Evolutionary conservation across 2,113 vertebrate species (phyloP).

Genomic region (Oophaga pumilio): DNA sequence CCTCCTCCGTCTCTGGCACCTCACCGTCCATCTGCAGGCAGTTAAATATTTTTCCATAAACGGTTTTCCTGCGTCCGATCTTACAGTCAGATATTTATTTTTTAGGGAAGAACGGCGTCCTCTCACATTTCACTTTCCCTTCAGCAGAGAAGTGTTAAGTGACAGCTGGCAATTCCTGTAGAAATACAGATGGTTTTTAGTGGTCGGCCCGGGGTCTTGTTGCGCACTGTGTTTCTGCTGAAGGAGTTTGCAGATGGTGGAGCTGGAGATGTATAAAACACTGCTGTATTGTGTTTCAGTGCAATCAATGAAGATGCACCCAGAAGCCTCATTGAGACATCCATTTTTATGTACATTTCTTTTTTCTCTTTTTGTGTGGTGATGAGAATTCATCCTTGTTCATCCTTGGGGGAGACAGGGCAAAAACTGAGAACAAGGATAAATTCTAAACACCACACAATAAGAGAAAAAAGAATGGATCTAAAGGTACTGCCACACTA

Average conservation of each 20-base stretch:
- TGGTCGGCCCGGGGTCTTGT: background rate
- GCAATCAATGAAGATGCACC: background rate
- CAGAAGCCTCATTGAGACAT: too few relatives aligned
- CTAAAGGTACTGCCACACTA: too few relatives aligned
- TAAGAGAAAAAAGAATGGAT: too few relatives aligned
- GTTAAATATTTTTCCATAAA: conserved; percentile 53
- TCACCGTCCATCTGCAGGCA: conserved; percentile 43
- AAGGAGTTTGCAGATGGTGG: conserved; percentile 9
- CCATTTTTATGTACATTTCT: too few relatives aligned
- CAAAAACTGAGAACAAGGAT: too few relatives aligned
- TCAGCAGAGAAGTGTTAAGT: conserved; percentile 31
- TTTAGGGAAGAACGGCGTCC: conserved; percentile 40
- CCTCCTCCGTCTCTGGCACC: conserved; percentile 17
- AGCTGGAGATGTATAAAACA: conserved; percentile 17
- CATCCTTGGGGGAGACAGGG: too few relatives aligned
- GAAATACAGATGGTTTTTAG: conserved; percentile 8
- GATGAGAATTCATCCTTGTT: too few relatives aligned
- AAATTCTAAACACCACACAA: too few relatives aligned
- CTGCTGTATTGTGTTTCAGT: background rate
- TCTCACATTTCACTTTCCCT: conserved; percentile 48
- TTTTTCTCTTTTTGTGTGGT: too few relatives aligned
- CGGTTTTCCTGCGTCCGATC: conserved; percentile 21
- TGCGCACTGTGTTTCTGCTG: conserved; percentile 1
- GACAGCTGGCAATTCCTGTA: conserved; percentile 28
- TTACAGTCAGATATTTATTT: conserved; percentile 48